A percentile compares a stretch with the other conserved stretches of the same genome.
phyloP scores from a whole-genome alignment of 2,888 invertebrate species.

The Anagyrus pseudococci region DNA sequence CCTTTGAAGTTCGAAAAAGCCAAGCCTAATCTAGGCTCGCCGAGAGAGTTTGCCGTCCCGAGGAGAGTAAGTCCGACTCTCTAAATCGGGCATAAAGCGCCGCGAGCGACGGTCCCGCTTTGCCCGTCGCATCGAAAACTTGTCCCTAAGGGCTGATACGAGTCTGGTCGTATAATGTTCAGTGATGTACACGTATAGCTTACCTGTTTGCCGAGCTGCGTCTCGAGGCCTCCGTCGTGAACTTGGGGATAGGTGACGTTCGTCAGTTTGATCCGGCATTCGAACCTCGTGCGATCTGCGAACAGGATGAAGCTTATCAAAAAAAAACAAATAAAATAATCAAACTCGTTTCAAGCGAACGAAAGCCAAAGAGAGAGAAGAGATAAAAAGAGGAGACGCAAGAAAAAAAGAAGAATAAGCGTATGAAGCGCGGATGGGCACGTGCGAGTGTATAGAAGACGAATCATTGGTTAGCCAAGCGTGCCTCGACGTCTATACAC shows the following conservation, averaged over 20 bases:
- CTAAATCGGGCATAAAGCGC: too few species aligned
- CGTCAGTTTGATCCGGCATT: slow-evolving; percentile 64
- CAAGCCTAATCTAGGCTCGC: too few species aligned
- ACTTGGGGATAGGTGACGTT: slow-evolving; percentile 54
- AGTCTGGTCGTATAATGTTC: too few species aligned
- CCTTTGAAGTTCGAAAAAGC: too few species aligned
- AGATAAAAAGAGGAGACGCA: neutral
- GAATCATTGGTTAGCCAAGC: too few species aligned
- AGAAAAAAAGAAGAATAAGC: neutral
- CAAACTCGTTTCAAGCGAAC: neutral
- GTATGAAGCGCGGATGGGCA: too few species aligned
- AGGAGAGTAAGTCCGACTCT: too few species aligned
- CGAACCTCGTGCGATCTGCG: slow-evolving; percentile 69
- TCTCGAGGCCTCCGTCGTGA: slow-evolving; percentile 51
- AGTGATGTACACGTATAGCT: slow-evolving; percentile 41
- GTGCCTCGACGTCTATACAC: neutral
- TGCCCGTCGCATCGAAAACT: too few species aligned
- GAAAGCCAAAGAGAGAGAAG: neutral
- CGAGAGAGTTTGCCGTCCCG: too few species aligned
- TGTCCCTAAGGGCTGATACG: too few species aligned
- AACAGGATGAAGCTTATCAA: slow-evolving; percentile 42
- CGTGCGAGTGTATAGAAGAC: too few species aligned
- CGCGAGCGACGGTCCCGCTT: too few species aligned
- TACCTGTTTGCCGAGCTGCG: slow-evolving; percentile 59
- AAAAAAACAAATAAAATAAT: neutral